Evolutionary conservation across 2,113 vertebrate species (phyloP), one percentile per base, ranked within the genome.

Genomic region (Sciurus niger): DNA sequence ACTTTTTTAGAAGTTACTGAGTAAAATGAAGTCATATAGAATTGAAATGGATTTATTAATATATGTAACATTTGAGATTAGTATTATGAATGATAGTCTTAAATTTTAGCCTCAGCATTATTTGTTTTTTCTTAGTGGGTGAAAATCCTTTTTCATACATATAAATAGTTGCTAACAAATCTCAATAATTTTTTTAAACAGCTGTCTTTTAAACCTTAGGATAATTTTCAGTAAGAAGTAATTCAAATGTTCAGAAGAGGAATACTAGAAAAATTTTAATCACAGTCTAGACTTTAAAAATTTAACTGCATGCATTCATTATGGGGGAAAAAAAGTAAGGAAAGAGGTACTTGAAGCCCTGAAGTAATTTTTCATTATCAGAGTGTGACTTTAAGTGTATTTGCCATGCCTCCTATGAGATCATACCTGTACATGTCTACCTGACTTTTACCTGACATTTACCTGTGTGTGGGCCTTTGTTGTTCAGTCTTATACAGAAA

Each of bases 161-260:
- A 22, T 73, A 78, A 46, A 25, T 88, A 22, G 13, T 78, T 90
- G 74, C 32, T 83, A 73, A 40, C 2, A 22, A 79, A 24, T 82
- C 43, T 73, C 34, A 85, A 18, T 37, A n/a, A 37, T 40, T n/a
- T 93, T 94, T 89, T 85, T 88, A 68, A 87, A 80, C 34, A 85
- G 30, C 76, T 77, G 11, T 92, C 32, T 24, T 85, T 84, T 2
- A 16, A 92, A 67, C 46, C 43, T 92, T 55, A 55, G 43, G 40
- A 32, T 85, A 85, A 60, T 80, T 89, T 94, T 79, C 3, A 84
- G 51, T 94, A 80, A 79, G 65, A 88, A 95, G 18, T 34, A 84
- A 77, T 51, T 74, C 10, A 70, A 60, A 92, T 76, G 2, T 68
- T 67, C 30, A 67, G 79, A 46, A 73, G 25, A 84, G n/a, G 16